A percentile compares a stretch with the other conserved stretches of the same genome.
phyloP scores from a whole-genome alignment of 2,888 invertebrate species.

The Matsumyia berberina region DNA sequence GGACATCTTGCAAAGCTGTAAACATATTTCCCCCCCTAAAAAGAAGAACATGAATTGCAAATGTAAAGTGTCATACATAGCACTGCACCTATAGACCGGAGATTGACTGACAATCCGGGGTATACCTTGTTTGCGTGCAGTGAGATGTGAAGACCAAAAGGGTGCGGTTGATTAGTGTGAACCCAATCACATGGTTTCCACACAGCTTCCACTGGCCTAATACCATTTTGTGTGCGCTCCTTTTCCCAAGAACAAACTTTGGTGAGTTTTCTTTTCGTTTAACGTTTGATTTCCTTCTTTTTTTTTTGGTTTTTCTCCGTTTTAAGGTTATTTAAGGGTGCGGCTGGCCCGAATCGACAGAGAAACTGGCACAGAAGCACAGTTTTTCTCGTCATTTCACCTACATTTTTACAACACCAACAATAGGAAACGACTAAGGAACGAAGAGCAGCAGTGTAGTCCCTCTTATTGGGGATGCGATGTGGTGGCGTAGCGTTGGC shows the following conservation, averaged over 20 bases:
- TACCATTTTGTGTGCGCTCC: conserved; percentile 60
- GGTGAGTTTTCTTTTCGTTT: conserved; percentile 65
- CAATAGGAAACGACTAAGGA: conserved; percentile 51
- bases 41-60: conserved; percentile 12
- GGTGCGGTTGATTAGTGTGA: conserved; percentile 74
- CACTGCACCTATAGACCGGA: conserved; percentile 36
- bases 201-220: conserved; percentile 64
- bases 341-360: conserved; percentile 75
- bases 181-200: conserved; percentile 65
- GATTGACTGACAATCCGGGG: conserved; percentile 49
- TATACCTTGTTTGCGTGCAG: conserved; percentile 55
- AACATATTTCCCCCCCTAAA: neutral
- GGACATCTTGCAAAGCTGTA: conserved; percentile 52
- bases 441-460: conserved; percentile 19
- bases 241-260: conserved; percentile 63
- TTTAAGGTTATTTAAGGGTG: conserved; percentile 78
- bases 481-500: conserved; percentile 13
- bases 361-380: conserved; percentile 76
- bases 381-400: conserved; percentile 71
- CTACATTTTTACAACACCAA: conserved; percentile 75
- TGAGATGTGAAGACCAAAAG: conserved; percentile 49
- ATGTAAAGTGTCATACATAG: conserved; percentile 38
- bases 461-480: conserved; percentile 23
- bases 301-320: conserved; percentile 43
- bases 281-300: conserved; percentile 28